Base-by-base conservation (phyloP, 2,888 invertebrate genomes). In the Chloroclysta siterata region DNA sequence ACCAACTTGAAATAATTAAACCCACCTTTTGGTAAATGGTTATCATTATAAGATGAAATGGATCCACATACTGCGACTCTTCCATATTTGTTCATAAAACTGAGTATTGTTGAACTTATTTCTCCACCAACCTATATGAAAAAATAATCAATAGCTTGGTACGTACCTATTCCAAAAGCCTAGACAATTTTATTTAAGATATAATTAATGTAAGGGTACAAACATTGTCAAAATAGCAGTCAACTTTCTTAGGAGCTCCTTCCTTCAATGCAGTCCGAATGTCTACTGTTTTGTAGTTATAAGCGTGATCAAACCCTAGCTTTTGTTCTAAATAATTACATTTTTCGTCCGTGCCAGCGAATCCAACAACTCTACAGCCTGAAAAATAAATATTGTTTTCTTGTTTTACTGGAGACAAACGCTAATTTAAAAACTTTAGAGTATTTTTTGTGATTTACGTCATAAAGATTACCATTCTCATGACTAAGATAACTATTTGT, bases 171-270 rank as follows among this genome's bases (percentile, higher is more conserved):
- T 33, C 33, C 11, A 39, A 39, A 3, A 44, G 44, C 15, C 8
- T 7, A 15, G 14, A 15, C 8, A 14, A 15, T 44, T 44, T 14
- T n/a, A 42, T 14, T 42, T 0, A 42, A 14, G 17, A 0, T 46
- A 11, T 44, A 15, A 44, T 2, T 33, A 33, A 39, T 5, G 0
- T 2, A 46, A 46, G 1, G 2, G n/a, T 51, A 51, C 94, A 82
- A 87, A 96, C 97, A 81, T 96, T 97, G 80, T 97, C 97, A 83
- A 96, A 97, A 79, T 95, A 97, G 75, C 96, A 95, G 77, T 97
- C 96, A 0, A 97, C 88, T 48, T 95, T 95, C 44, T 95, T 88
- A 0, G 96, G 96, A 11, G 96, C 95, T 44, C 90, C 92, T 80
- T 95, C 93, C 73, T 92, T 94, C 46, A 97, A 84, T 17, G 94